Base-by-base conservation (phyloP, 2,888 invertebrate genomes). In the Cephalotes varians region DNA sequence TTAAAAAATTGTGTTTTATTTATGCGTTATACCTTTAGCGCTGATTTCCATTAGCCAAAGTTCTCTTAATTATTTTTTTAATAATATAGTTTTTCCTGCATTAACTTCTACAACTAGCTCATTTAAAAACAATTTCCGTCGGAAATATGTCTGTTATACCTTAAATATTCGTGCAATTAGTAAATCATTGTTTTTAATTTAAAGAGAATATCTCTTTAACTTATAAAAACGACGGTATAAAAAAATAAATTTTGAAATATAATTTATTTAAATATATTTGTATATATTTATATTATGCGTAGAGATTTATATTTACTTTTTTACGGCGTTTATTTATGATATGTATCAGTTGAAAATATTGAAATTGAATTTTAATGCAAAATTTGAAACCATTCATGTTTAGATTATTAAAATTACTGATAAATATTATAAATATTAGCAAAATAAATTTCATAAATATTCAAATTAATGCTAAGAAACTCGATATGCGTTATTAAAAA, bases 81-180 rank as follows among this genome's bases (percentile, higher is more conserved):
- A 40, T 40, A 10, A 10, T 40, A 40, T 40, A 40, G 40, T 73
- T 73, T 67, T 69, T 37, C n/a, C 28, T 31, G 21, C 7, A 25
- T 44, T 56, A 69, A 69, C 77, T 54, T 77, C 1, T 56, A 10
- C 31, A 40, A 44, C 37, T 1, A 47, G 2, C 18, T 69, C 54
- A 37, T 56, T 56, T 69, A 47, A 69, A 69, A 60, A 69, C 9
- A 77, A 56, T 44, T 69, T 40, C 1, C 15, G 1, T 4, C 15
- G 6, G 31, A 40, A 60, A 28, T 1, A 31, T 5, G n/a, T 12
- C 37, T 6, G 21, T 74, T 76, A n/a, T 28, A 73, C 15, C 25
- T 65, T 47, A 34, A 56, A 69, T 77, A 69, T 69, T 3, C 12
- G 1, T 10, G 31, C 15, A 31, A 47, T 73, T 60, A 51, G 7